Evolutionary conservation across 2,113 vertebrate species (phyloP).

Genomic region (Phyllostomus hastatus): DNA sequence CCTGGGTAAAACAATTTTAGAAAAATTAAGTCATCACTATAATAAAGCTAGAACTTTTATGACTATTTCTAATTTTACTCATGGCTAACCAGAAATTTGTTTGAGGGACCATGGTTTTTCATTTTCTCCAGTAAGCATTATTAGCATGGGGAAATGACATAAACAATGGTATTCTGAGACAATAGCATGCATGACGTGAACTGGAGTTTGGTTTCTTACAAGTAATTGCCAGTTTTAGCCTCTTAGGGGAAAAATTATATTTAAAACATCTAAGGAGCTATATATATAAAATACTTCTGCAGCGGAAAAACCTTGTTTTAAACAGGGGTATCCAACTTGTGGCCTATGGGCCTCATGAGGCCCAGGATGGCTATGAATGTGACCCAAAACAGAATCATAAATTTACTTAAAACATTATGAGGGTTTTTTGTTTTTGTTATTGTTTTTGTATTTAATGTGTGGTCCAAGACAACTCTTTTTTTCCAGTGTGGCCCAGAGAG

Average conservation of each 20-base stretch:
- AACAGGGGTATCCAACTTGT: too few species aligned
- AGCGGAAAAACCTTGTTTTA: neutral
- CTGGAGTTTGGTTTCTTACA: neutral
- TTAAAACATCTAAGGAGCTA: neutral
- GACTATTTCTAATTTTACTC: neutral
- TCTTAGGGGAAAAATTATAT: neutral
- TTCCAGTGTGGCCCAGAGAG: too few species aligned
- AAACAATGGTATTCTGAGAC: neutral
- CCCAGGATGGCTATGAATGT: too few species aligned
- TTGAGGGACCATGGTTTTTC: neutral
- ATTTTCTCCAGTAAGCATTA: neutral
- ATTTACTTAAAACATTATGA: too few species aligned
- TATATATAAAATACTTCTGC: neutral
- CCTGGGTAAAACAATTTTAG: neutral
- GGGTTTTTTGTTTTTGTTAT: too few species aligned
- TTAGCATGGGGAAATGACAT: neutral
- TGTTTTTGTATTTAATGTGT: too few species aligned
- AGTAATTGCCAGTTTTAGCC: neutral
- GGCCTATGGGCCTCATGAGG: too few species aligned
- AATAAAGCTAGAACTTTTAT: neutral
- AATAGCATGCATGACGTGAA: neutral
- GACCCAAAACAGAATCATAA: too few species aligned
- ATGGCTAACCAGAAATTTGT: neutral
- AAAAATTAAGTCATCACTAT: neutral
- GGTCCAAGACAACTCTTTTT: too few species aligned